Evolutionary conservation across 2,888 invertebrate species (phyloP).

Genomic region (Celastrina argiolus): DNA sequence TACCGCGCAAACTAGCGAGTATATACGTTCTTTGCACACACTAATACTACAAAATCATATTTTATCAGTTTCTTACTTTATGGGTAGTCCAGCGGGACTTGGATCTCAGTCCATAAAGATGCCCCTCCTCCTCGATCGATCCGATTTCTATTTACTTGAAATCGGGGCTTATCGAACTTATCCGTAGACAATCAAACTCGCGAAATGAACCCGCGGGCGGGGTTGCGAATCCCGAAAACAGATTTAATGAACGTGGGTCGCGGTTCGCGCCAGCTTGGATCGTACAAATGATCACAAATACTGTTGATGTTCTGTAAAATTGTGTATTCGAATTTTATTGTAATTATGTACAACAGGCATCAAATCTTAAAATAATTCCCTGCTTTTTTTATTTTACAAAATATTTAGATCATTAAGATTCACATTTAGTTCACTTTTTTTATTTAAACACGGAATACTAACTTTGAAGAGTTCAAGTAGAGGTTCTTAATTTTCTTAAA

Average conservation of each 20-base stretch:
- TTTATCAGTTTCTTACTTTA: too few species aligned
- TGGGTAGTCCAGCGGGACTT: too few species aligned
- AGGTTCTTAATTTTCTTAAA: background rate
- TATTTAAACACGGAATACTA: background rate
- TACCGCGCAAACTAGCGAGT: too few species aligned
- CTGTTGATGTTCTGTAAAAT: too few species aligned
- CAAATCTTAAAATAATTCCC: too few species aligned
- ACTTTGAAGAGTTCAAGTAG: background rate
- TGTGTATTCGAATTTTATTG: background rate
- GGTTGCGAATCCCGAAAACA: constrained; percentile 24
- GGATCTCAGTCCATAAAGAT: too few species aligned
- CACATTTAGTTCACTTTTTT: background rate
- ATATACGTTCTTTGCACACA: too few species aligned
- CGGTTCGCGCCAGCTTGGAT: background rate
- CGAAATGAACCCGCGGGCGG: constrained; percentile 28
- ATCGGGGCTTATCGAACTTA: constrained; percentile 36
- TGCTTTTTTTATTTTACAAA: too few species aligned
- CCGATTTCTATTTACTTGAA: constrained; percentile 36
- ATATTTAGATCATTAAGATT: background rate
- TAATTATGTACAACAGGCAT: too few species aligned
- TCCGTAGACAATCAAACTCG: constrained; percentile 33
- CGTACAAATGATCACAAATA: background rate
- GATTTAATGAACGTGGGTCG: constrained; percentile 23
- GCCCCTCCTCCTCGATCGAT: constrained; percentile 30
- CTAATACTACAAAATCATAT: too few species aligned